Conservation (phyloP, 1,140 invertebrate genomes). For the Aphidius gifuensis region DNA sequence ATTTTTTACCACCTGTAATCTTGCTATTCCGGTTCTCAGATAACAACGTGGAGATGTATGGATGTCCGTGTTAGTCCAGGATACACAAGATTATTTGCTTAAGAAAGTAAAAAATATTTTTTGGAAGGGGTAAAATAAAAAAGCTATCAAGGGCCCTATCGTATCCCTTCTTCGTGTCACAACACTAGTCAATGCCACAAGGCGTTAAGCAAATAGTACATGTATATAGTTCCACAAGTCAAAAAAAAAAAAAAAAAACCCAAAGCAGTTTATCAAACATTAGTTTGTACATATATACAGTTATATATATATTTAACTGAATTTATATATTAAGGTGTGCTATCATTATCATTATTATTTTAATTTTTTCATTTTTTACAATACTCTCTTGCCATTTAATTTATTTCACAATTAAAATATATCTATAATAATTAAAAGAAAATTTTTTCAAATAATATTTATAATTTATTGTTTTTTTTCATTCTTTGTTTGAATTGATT, state of each 20-base stretch:
- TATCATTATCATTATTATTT: neutral
- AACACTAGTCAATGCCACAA: too few species aligned
- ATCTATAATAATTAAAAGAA: neutral
- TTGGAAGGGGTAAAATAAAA: neutral
- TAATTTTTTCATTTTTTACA: neutral
- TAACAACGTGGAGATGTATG: constrained; percentile 6
- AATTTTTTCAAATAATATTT: neutral
- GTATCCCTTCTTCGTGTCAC: neutral
- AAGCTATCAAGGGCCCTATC: constrained; percentile 1
- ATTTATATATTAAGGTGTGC: too few species aligned
- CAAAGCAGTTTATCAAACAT: too few species aligned
- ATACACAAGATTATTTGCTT: constrained; percentile 42
- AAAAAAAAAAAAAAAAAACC: too few species aligned
- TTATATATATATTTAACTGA: too few species aligned
- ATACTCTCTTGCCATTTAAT: neutral
- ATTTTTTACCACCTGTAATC: constrained; percentile 9
- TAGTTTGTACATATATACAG: too few species aligned
- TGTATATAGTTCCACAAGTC: too few species aligned
- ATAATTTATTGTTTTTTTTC: too few species aligned
- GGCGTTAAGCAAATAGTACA: too few species aligned
- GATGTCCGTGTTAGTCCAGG: constrained; percentile 36
- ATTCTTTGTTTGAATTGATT: neutral
- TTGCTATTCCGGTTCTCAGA: neutral
- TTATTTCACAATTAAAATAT: too few species aligned
- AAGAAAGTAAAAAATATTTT: neutral